Evolutionary conservation across 2,797 vertebrate genomes (phyloP).

Genomic region (Halcyon badia): DNA sequence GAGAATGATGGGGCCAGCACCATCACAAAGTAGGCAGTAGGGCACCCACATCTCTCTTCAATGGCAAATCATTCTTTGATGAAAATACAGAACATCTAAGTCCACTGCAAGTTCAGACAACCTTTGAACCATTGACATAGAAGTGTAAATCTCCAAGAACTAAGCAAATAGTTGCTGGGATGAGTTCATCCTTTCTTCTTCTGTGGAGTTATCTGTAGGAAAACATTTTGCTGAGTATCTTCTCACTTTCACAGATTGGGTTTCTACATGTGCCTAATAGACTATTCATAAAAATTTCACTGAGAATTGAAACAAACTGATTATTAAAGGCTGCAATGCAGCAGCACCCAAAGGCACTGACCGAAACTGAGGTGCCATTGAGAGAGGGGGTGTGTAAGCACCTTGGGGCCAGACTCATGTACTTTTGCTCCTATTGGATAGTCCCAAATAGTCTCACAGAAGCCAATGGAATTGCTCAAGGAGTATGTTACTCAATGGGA

Average conservation of each 20-base stretch:
- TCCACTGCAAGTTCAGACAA: constrained; percentile 35
- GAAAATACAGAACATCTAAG: background rate
- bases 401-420: constrained; percentile 58
- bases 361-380: constrained; percentile 35
- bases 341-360: constrained; percentile 44
- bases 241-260: background rate
- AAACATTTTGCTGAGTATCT: background rate
- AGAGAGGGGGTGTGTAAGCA: constrained; percentile 13
- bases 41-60: background rate
- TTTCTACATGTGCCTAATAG: constrained; percentile 27
- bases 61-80: background rate
- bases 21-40: background rate
- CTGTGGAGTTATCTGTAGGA: background rate
- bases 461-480: constrained; percentile 50
- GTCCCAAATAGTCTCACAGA: constrained; percentile 21
- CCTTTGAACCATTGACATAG: background rate
- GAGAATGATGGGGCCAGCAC: background rate
- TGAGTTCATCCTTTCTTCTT: constrained; percentile 51
- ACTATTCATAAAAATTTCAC: constrained; percentile 38
- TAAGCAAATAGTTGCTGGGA: constrained; percentile 12
- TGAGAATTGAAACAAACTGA: constrained; percentile 33
- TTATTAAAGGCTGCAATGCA: constrained; percentile 58
- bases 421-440: constrained; percentile 59
- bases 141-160: background rate
- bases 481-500: constrained; percentile 39